Percentiles rank a stretch among this genome's conserved stretches.
phyloP scores from a whole-genome alignment of 2,797 vertebrate species.

The Neoniphon sammara region DNA sequence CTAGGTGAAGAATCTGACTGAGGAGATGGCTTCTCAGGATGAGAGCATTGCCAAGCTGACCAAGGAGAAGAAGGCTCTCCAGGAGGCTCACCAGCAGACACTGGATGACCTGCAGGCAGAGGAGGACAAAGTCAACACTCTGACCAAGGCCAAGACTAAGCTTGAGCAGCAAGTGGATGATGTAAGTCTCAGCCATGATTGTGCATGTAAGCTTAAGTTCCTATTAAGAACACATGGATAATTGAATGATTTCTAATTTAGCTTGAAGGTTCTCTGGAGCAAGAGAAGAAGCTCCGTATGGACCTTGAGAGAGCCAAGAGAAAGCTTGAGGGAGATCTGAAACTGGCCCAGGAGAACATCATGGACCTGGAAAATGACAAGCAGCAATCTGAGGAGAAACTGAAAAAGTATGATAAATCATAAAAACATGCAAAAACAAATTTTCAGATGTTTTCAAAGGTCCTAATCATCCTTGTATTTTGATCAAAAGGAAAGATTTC shows the following conservation, averaged over 20 bases:
- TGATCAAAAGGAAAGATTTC: constrained; percentile 86
- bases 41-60: constrained; percentile 78
- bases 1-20: constrained; percentile 80
- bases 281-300: constrained; percentile 89
- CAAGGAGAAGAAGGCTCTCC: constrained; percentile 80
- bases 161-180: constrained; percentile 91
- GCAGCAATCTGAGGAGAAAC: constrained; percentile 87
- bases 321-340: constrained; percentile 90
- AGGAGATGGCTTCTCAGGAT: constrained; percentile 80
- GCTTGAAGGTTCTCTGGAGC: constrained; percentile 89
- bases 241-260: too few species aligned
- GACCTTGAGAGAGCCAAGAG: constrained; percentile 89
- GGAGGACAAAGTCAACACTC: constrained; percentile 87
- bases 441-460: too few species aligned
- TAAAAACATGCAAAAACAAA: too few species aligned
- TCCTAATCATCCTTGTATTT: too few species aligned
- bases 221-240: too few species aligned
- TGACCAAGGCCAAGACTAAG: constrained; percentile 88
- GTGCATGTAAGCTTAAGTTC: too few species aligned
- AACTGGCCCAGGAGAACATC: constrained; percentile 87
- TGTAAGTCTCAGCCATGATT: constrained; percentile 72
- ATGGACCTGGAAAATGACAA: constrained; percentile 89
- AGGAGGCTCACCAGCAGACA: constrained; percentile 78
- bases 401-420: constrained; percentile 84
- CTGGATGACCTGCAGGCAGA: constrained; percentile 81